phyloP scores from a whole-genome alignment of 1,140 invertebrate species.

The Anastatus disparis region DNA sequence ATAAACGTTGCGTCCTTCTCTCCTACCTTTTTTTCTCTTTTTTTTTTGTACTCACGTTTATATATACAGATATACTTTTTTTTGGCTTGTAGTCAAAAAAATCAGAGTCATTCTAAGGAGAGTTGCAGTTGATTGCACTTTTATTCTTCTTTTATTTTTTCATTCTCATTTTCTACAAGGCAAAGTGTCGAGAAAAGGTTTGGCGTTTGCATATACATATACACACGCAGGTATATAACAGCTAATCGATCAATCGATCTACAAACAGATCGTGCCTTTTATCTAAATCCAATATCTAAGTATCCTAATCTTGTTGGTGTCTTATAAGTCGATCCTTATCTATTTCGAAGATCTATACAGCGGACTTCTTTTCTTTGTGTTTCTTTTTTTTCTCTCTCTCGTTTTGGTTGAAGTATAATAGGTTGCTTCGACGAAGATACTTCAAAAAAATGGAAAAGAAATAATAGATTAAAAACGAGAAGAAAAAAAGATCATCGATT shows the following conservation, averaged over 20 bases:
- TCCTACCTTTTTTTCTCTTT: neutral
- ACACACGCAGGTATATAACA: neutral
- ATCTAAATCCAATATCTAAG: slow-evolving; percentile 63
- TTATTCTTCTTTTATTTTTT: slow-evolving; percentile 8
- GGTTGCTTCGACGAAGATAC: slow-evolving; percentile 9
- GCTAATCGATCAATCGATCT: slow-evolving; percentile 51
- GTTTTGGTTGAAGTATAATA: neutral
- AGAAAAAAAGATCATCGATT: too few relatives aligned
- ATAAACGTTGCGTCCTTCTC: neutral
- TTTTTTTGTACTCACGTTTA: neutral
- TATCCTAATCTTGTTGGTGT: slow-evolving; percentile 49
- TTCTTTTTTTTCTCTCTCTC: slow-evolving; percentile 1
- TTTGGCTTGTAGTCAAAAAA: neutral
- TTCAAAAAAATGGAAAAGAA: slow-evolving; percentile 7
- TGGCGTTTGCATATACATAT: slow-evolving; percentile 20
- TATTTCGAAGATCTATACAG: slow-evolving; percentile 49
- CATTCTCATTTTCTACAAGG: neutral
- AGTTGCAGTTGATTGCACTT: slow-evolving; percentile 28
- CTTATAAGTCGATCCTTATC: slow-evolving; percentile 49
- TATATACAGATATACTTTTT: neutral
- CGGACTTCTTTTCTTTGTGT: neutral
- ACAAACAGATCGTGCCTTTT: slow-evolving; percentile 52
- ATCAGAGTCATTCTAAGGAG: slow-evolving; percentile 6
- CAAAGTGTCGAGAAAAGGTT: slow-evolving; percentile 14
- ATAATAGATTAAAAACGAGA: slow-evolving; percentile 16